phyloP scores from a whole-genome alignment of 2,797 vertebrate genomes.

The Notolepis coatsorum region DNA sequence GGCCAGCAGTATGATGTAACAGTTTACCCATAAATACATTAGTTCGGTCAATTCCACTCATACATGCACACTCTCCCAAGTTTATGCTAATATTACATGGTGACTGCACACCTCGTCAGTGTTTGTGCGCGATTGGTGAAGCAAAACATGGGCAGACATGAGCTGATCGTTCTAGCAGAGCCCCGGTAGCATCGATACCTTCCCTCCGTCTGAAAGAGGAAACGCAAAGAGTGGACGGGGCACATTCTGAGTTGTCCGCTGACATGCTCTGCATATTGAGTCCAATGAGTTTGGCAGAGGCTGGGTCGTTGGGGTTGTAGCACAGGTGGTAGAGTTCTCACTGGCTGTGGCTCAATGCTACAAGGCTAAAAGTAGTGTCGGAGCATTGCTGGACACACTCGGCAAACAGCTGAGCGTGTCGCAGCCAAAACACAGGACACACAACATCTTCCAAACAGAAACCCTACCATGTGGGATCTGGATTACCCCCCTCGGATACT shows the following conservation, averaged over 20 bases:
- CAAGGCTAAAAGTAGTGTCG: slow-evolving; percentile 69
- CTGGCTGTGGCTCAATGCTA: slow-evolving; percentile 61
- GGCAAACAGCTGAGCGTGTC: slow-evolving; percentile 75
- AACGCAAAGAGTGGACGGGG: slow-evolving; percentile 14
- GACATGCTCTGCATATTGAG: slow-evolving; percentile 37
- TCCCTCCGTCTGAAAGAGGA: slow-evolving; percentile 32
- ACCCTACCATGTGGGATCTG: slow-evolving; percentile 38
- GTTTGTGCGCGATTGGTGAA: slow-evolving; percentile 33
- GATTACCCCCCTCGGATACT: slow-evolving; percentile 24
- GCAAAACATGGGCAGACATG: slow-evolving; percentile 46
- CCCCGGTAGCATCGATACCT: slow-evolving; percentile 11
- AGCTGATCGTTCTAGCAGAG: slow-evolving; percentile 7
- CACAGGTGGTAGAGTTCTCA: slow-evolving; percentile 71
- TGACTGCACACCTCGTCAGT: slow-evolving; percentile 34
- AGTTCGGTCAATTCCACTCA: slow-evolving; percentile 22
- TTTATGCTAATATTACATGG: background rate
- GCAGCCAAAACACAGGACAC: slow-evolving; percentile 64
- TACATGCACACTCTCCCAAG: no score
- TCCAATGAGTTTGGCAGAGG: slow-evolving; percentile 42
- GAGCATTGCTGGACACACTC: slow-evolving; percentile 60
- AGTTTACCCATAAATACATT: slow-evolving; percentile 32
- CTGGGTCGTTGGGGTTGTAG: slow-evolving; percentile 54
- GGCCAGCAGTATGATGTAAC: slow-evolving; percentile 43
- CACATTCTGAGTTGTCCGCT: slow-evolving; percentile 28
- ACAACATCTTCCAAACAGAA: slow-evolving; percentile 72